These are phyloP conservation scores for Dallia pectoralis DNA, from an alignment of 2,797 vertebrate species.

Conservation along the genomic window DNA sequence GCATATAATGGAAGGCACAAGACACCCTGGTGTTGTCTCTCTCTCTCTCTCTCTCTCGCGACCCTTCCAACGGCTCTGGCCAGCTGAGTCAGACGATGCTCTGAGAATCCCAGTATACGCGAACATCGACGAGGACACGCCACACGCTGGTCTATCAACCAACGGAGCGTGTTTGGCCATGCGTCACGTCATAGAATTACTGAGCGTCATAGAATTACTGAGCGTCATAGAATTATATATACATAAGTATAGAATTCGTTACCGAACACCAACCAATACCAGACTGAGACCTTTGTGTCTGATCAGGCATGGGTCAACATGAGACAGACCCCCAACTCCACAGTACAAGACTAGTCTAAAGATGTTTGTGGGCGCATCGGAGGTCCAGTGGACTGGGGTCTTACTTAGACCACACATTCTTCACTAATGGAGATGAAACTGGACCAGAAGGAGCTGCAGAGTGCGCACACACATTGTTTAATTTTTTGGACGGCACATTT, in stretches of 20 bases:
- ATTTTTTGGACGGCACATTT: neutral
- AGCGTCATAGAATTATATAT: no score
- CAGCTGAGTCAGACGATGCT: conserved; percentile 26
- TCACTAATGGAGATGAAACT: conserved; percentile 24
- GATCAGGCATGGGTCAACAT: neutral
- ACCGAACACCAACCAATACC: neutral
- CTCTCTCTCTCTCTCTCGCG: conserved; percentile 14
- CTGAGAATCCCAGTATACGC: conserved; percentile 12
- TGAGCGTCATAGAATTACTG: neutral
- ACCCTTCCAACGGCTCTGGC: conserved; percentile 28
- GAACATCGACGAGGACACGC: conserved; percentile 6
- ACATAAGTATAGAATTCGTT: no score
- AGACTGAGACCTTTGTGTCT: neutral
- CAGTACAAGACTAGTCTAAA: no score
- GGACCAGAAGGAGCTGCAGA: no score
- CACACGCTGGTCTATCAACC: neutral
- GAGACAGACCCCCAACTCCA: neutral
- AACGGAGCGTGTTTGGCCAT: neutral
- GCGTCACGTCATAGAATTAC: neutral
- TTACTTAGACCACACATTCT: conserved; percentile 23
- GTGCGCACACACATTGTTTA: neutral
- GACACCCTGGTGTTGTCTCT: conserved; percentile 1
- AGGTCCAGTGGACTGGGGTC: conserved; percentile 18
- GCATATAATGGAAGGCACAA: conserved; percentile 19
- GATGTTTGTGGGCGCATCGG: no score